Base-by-base conservation (phyloP, 2,113 vertebrate genomes). In the Stigmatopora nigra region DNA sequence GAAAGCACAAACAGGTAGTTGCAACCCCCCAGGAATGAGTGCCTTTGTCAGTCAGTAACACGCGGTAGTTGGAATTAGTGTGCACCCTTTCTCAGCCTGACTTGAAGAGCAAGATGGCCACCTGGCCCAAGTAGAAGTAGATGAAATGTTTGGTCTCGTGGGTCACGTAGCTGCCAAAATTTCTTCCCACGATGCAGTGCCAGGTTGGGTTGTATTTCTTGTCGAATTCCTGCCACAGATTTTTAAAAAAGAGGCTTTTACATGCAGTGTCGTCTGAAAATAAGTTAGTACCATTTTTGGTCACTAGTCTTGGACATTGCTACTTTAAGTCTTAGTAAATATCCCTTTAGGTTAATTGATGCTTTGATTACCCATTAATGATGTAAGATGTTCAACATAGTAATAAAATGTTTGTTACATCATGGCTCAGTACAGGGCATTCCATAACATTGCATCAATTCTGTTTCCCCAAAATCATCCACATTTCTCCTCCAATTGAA, bases 71-170 rank as follows among this genome's bases (percentile, higher is more conserved):
- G 35, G 45, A 51, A 19, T 63, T 69, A 79, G 81, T 72, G 69
- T 58, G 55, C 70, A 64, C 75, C 78, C 82, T 66, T 22, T 47
- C 46, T 92, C 92, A 99, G 65, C 95, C 96, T 47, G 96, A 99
- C 88, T 99, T 98, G 87, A 99, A 99, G 35, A 98, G 93, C 82
- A 99, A 92, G 81, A 98, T 98, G 83, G 96, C 96, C 3, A 99
- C 96, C 82, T 99, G 96, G 86, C 96, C 96, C 87, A 99, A 90
- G 91, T 98, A 99, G 91, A 98, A 99, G 88, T 98, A 99, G 88
- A 99, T 99, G 92, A 99, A 99, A 89, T 98, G 96, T 84, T 99
- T 99, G 78, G 94, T 98, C 90, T 98, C 95, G 4, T 98, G 96
- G 78, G 95, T 99, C 88, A 99, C 95, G 0, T 99, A 99, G 88